Conservation (phyloP, 2,797 vertebrate species). For the Eulemur rubriventer region DNA sequence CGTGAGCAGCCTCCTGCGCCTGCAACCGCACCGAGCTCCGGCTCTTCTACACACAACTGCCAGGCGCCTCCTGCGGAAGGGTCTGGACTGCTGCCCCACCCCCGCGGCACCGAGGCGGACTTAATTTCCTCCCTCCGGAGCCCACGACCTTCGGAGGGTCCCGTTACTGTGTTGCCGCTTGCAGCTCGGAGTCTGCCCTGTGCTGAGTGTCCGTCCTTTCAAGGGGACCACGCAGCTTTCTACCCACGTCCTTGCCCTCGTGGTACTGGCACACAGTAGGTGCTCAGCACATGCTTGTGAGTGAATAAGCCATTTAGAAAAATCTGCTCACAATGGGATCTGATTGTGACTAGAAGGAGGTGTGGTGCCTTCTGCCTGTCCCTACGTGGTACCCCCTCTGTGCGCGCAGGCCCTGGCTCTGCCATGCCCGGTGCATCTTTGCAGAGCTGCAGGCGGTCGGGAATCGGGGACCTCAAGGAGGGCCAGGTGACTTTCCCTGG, state of each 20-base stretch:
- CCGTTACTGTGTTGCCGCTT: not conserved
- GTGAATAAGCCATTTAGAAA: not conserved
- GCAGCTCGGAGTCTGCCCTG: not conserved
- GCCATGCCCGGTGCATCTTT: not conserved
- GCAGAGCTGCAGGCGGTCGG: not conserved
- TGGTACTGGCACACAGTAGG: not conserved
- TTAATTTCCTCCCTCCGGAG: not conserved
- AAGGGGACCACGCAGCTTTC: not conserved
- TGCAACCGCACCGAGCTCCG: too few species aligned
- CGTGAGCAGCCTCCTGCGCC: not conserved
- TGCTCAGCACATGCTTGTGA: not conserved
- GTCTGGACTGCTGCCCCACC: not conserved
- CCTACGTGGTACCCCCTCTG: too few species aligned
- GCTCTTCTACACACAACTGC: not conserved
- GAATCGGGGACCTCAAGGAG: not conserved
- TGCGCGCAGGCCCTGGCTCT: not conserved
- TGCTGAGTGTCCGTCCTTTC: not conserved
- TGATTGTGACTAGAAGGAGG: not conserved
- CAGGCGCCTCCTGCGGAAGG: not conserved
- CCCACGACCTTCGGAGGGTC: not conserved
- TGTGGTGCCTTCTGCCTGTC: not conserved
- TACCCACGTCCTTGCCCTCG: not conserved
- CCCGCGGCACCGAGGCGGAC: too few species aligned
- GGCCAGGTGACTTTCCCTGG: not conserved
- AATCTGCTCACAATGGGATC: not conserved